A percentile compares a stretch with the other conserved stretches of the same genome.
Evolutionary conservation across 2,888 invertebrate genomes (phyloP).

Genomic region (Clunio marinus): DNA sequence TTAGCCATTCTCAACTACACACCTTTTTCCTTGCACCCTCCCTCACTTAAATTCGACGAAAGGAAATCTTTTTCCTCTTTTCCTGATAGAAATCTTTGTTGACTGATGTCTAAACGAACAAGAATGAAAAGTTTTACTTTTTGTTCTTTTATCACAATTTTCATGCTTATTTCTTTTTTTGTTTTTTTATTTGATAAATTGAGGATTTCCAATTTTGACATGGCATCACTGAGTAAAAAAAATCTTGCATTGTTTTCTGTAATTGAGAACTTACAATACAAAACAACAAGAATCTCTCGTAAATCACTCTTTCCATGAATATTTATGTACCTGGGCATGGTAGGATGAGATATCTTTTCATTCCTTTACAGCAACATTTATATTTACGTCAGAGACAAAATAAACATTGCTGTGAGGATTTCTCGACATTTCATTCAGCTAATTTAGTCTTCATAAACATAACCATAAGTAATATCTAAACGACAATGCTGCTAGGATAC

Average conservation of each 20-base stretch:
- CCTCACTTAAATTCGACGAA: background rate
- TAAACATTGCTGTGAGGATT: no score
- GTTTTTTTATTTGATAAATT: constrained; percentile 24
- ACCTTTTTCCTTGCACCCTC: background rate
- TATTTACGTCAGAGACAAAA: no score
- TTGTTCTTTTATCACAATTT: background rate
- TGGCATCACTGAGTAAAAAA: background rate
- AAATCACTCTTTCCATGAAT: constrained; percentile 4
- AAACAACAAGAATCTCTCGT: constrained; percentile 15
- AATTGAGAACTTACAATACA: constrained; percentile 24
- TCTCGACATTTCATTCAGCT: no score
- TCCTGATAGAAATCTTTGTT: constrained; percentile 22
- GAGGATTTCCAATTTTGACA: background rate
- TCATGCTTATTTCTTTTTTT: background rate
- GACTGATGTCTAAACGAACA: background rate
- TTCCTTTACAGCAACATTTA: no score
- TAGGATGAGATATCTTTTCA: no score
- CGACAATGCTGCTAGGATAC: no score
- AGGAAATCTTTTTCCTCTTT: constrained; percentile 1
- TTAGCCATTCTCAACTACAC: constrained; percentile 17
- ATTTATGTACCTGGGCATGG: no score
- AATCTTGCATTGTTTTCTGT: constrained; percentile 24
- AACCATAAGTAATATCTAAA: no score
- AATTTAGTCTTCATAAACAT: no score
- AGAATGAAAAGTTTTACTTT: background rate